Evolutionary conservation across 1,140 invertebrate genomes (phyloP).

Genomic region (Chlorops oryzae): DNA sequence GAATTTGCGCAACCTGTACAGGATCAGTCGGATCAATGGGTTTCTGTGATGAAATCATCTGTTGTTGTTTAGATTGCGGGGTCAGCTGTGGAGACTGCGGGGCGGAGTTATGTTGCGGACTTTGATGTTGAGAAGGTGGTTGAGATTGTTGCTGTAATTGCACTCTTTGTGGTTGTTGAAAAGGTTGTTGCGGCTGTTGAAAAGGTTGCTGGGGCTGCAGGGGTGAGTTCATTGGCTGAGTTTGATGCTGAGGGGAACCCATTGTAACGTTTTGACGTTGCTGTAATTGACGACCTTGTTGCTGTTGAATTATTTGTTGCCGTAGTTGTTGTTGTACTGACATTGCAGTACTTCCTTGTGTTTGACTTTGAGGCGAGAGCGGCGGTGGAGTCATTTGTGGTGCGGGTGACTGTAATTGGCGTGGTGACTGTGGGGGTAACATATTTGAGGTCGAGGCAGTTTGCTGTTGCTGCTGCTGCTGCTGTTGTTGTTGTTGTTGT

Average conservation of each 20-base stretch:
- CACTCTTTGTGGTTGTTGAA: constrained; percentile 20
- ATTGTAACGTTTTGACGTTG: constrained; percentile 24
- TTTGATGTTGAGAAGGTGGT: constrained; percentile 31
- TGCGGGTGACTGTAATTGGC: constrained; percentile 41
- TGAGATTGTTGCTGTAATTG: constrained; percentile 25
- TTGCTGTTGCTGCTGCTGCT: constrained; percentile 29
- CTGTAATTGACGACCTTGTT: constrained; percentile 29
- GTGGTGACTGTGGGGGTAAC: constrained; percentile 40
- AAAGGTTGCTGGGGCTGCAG: constrained; percentile 23
- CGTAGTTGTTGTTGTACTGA: constrained; percentile 48
- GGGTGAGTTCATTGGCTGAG: constrained; percentile 28
- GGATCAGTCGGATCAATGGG: constrained; percentile 43
- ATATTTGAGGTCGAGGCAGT: constrained; percentile 22
- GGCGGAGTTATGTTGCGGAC: constrained; percentile 34
- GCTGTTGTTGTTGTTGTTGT: constrained; percentile 5
- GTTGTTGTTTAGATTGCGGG: constrained; percentile 15
- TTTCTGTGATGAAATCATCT: constrained; percentile 13
- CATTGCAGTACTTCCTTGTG: constrained; percentile 13
- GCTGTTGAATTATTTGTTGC: constrained; percentile 30
- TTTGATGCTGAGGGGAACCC: constrained; percentile 34
- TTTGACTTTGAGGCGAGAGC: constrained; percentile 31
- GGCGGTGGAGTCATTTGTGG: constrained; percentile 45
- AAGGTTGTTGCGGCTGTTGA: constrained; percentile 18
- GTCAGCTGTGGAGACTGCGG: constrained; percentile 33
- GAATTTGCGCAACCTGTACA: constrained; percentile 39